Percentiles rank a stretch among this genome's conserved stretches.
Evolutionary conservation across 1,140 invertebrate species (phyloP).

Genomic region (Drosophila simulans): DNA sequence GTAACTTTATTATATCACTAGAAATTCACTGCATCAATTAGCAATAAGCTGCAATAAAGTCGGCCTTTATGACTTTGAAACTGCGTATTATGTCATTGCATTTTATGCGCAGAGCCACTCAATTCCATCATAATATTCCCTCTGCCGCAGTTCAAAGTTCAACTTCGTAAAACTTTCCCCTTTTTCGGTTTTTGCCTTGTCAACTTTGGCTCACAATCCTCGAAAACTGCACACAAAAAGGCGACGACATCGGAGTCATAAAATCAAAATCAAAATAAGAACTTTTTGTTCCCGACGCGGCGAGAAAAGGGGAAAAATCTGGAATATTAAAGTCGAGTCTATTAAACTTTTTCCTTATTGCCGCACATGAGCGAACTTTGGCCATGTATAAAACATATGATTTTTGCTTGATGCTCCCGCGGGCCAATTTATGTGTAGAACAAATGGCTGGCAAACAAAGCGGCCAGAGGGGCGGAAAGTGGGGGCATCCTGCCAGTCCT

Average conservation of each 20-base stretch:
- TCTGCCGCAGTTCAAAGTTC: conserved; percentile 6
- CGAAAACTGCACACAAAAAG: conserved; percentile 41
- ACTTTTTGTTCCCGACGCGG: conserved; percentile 43
- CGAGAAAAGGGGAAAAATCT: conserved; percentile 28
- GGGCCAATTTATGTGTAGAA: conserved; percentile 79
- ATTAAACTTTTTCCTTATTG: conserved; percentile 66
- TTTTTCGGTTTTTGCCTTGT: conserved; percentile 21
- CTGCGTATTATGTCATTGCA: conserved; percentile 22
- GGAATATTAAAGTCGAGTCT: conserved; percentile 74
- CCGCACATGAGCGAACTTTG: conserved; percentile 47
- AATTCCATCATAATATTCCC: conserved; percentile 33
- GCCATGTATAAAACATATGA: conserved; percentile 81
- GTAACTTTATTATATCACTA: too few relatives aligned
- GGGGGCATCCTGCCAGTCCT: conserved; percentile 4
- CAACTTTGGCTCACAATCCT: conserved; percentile 33
- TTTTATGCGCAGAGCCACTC: conserved; percentile 15
- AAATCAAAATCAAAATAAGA: conserved; percentile 77
- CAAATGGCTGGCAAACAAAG: conserved; percentile 62
- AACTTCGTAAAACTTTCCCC: conserved; percentile 26
- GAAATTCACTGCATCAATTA: conserved; percentile 13
- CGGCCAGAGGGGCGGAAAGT: conserved; percentile 11
- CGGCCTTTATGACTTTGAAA: conserved; percentile 10
- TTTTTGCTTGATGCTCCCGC: conserved; percentile 77
- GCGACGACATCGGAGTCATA: conserved; percentile 61
- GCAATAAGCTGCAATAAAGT: conserved; percentile 8